Base-by-base conservation (phyloP, 1,140 invertebrate genomes). In the Liolophura sinensis region DNA sequence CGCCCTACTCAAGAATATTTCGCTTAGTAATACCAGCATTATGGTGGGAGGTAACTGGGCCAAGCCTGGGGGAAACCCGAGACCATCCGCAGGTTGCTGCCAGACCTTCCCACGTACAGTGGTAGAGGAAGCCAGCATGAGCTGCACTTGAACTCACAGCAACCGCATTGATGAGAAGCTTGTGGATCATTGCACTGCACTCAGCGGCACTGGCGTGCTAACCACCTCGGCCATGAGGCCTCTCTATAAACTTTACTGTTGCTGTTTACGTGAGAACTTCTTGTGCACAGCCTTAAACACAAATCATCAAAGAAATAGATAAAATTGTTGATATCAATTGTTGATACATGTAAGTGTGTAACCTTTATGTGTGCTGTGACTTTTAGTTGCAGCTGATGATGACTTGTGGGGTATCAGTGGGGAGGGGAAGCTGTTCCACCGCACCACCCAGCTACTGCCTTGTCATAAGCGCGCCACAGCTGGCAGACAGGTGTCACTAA, bases 391-490 rank as follows among this genome's bases (percentile, higher is more conserved):
- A 16, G 57, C 72, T 25, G 57, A 55, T 62, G 77, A 83, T 70
- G 70, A 76, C 18, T 69, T 83, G 31, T 83, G 81, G 81, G 79
- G 68, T 7, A 73, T 83, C 27, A 75, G 60, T 55, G 67, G 67
- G 40, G 72, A 78, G 5, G 77, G 76, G n/a, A 75, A 79, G 54
- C 70, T 83, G 47, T 68, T 73, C 48, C 65, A 73, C 27, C 70
- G 77, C 14, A 68, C 67, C 49, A 73, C 73, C 0, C 68, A 73
- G 46, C 73, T 71, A 63, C 61, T 82, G 20, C 31, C 65, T 1
- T 58, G 60, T n/a, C 48, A 57, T 49, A 50, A 51, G 15, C 49
- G 49, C 31, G 40, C 54, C 22, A 16, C 62, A 9, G 25, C 59
- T 0, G 31, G 54, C n/a, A 16, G 16, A 15, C 49, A 63, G 50